phyloP scores from a whole-genome alignment of 2,113 vertebrate genomes.

The Rhombomys opimus region DNA sequence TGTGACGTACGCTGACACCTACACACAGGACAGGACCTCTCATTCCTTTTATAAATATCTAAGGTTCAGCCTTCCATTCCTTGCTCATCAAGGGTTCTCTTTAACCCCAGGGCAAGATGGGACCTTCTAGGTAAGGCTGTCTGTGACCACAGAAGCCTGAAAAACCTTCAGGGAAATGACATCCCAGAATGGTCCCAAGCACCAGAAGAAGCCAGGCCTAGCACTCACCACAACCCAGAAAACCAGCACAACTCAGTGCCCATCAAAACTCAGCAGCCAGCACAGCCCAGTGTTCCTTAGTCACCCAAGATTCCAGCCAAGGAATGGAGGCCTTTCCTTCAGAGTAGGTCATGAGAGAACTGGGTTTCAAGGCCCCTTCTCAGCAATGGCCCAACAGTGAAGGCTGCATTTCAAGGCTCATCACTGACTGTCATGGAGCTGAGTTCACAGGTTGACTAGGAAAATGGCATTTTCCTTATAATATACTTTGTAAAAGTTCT shows the following conservation, averaged over 20 bases:
- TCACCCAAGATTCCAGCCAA: not conserved
- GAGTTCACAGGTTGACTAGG: not conserved
- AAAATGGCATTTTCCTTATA: not conserved
- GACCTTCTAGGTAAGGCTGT: not conserved
- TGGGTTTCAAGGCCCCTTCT: not conserved
- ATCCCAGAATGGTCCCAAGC: not conserved
- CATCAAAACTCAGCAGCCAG: no score
- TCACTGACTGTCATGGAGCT: no score
- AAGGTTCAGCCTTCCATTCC: no score
- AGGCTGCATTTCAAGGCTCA: fast-evolving
- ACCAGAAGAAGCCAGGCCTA: not conserved
- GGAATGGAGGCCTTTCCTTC: not conserved
- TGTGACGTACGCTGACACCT: not conserved
- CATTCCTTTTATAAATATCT: not conserved
- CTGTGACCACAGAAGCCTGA: not conserved
- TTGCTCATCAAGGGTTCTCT: fast-evolving
- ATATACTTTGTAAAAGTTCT: not conserved
- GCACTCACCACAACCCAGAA: not conserved
- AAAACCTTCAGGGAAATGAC: not conserved
- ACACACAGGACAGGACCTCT: not conserved
- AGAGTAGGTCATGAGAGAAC: no score
- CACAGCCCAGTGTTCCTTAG: not conserved
- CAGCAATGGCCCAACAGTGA: fast-evolving
- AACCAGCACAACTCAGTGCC: not conserved
- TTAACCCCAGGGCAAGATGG: not conserved